These are phyloP conservation scores for Triplophysa siluroides DNA, from an alignment of 2,113 vertebrate species.

Conservation along the genomic window DNA sequence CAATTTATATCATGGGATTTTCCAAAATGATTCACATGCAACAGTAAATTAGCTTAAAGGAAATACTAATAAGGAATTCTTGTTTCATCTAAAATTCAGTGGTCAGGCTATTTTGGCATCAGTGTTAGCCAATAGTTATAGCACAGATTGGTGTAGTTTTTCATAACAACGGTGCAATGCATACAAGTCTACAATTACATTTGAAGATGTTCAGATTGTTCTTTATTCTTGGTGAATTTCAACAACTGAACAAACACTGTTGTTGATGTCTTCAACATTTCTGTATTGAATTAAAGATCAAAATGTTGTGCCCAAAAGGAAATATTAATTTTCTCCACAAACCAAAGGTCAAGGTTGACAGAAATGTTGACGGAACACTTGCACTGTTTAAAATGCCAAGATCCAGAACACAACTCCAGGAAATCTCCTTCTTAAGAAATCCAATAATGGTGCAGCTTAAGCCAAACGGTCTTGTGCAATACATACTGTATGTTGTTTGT, in stretches of 20 bases:
- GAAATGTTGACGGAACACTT: not conserved
- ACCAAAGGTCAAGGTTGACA: not conserved
- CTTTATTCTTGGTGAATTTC: not conserved
- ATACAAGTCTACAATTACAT: not conserved
- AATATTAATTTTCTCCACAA: not conserved
- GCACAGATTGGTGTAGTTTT: too few species aligned
- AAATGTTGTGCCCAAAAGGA: not conserved
- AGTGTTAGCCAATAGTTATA: not conserved
- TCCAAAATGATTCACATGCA: not conserved
- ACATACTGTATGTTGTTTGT: not conserved
- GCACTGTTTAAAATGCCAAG: not conserved
- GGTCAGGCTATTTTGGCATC: not conserved
- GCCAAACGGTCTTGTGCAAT: slow-evolving; percentile 17
- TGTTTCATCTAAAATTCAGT: not conserved
- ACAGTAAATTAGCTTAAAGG: not conserved
- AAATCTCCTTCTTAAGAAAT: not conserved
- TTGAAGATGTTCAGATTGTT: not conserved
- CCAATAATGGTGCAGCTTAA: slow-evolving; percentile 17
- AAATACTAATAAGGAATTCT: not conserved
- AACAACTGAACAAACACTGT: not conserved
- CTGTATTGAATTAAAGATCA: not conserved
- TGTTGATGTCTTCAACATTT: not conserved
- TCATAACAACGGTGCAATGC: not conserved
- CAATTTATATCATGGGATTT: not conserved
- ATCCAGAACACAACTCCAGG: not conserved